Percentiles rank a stretch among this genome's conserved stretches.
phyloP scores from a whole-genome alignment of 1,140 invertebrate species.

The Marisa cornuarietis region DNA sequence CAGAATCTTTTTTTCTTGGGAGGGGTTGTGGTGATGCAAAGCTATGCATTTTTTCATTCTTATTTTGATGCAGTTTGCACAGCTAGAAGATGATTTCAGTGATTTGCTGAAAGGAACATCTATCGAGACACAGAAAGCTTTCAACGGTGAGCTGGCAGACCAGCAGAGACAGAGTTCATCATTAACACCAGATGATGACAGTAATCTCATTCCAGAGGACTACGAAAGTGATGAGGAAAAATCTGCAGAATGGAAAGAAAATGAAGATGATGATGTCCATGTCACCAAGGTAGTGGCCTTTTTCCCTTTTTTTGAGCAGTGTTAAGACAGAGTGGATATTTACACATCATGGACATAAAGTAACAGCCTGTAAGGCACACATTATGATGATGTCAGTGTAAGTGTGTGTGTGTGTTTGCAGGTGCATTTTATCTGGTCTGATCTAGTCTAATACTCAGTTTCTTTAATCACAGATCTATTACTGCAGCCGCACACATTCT shows the following conservation, averaged over 20 bases:
- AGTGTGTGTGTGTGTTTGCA: constrained; percentile 2
- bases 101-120: constrained; percentile 58
- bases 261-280: constrained; percentile 67
- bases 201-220: constrained; percentile 66
- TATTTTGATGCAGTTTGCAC: constrained; percentile 37
- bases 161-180: not conserved
- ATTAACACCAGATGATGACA: constrained; percentile 58
- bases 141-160: constrained; percentile 49
- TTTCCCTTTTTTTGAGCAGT: not conserved
- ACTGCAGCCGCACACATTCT: constrained; percentile 95
- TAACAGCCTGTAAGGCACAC: not conserved
- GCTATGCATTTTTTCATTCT: not conserved
- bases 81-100: constrained; percentile 61
- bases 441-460: not conserved
- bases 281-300: constrained; percentile 53
- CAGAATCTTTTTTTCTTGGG: too few relatives aligned
- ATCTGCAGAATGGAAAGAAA: constrained; percentile 42
- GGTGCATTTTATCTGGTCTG: too few relatives aligned
- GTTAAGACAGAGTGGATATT: not conserved
- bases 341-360: not conserved
- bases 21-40: not conserved
- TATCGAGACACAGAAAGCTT: constrained; percentile 56
- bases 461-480: constrained; percentile 80
- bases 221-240: constrained; percentile 69
- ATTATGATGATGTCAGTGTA: not conserved